phyloP scores from a whole-genome alignment of 2,888 invertebrate species.

The Ochlodes sylvanus region DNA sequence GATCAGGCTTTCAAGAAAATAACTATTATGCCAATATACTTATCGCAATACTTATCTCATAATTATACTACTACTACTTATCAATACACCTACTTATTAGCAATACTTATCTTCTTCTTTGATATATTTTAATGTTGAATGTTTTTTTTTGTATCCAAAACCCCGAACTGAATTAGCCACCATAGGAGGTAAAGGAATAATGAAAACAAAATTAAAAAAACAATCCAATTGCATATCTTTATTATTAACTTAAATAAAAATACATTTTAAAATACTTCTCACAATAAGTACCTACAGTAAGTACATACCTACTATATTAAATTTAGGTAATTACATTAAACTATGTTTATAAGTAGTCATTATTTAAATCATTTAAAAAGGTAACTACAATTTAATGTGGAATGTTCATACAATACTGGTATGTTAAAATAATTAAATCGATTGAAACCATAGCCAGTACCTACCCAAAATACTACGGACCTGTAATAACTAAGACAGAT shows the following conservation, averaged over 20 bases:
- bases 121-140: too few relatives aligned
- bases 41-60: too few relatives aligned
- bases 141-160: too few relatives aligned
- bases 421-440: not conserved
- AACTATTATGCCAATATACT: too few relatives aligned
- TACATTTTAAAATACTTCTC: slow-evolving; percentile 47
- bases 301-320: slow-evolving; percentile 5
- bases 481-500: not conserved
- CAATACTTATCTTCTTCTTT: too few relatives aligned
- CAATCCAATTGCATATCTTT: slow-evolving; percentile 43
- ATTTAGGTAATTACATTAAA: not conserved
- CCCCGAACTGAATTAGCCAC: too few relatives aligned
- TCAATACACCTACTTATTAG: too few relatives aligned
- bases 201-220: slow-evolving; percentile 13
- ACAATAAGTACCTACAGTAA: slow-evolving; percentile 27
- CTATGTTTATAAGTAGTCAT: not conserved
- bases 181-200: not conserved
- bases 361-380: too few relatives aligned
- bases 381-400: not conserved
- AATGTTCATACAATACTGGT: not conserved
- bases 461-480: not conserved
- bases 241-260: slow-evolving; percentile 47
- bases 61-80: too few relatives aligned
- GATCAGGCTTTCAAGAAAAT: too few relatives aligned
- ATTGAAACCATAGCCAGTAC: too few relatives aligned